Conservation (phyloP, 1,140 invertebrate genomes). For the Heterodera schachtii region DNA sequence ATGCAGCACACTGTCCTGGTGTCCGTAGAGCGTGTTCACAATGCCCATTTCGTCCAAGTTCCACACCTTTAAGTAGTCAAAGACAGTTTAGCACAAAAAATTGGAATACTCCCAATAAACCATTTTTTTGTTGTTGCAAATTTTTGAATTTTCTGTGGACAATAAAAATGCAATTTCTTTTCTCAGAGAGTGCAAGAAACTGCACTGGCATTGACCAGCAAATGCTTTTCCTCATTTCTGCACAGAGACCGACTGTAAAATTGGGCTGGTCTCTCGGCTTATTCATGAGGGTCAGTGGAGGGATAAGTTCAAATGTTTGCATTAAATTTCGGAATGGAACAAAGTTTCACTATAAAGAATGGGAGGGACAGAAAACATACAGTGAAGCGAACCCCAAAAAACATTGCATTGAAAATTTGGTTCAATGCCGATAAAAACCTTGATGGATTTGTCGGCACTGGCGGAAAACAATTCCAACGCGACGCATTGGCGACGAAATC, state of each 20-base stretch:
- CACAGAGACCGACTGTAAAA: neutral
- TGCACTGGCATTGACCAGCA: conserved; percentile 1
- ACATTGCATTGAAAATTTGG: no score
- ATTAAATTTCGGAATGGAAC: neutral
- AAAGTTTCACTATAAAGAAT: no score
- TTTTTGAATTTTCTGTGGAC: neutral
- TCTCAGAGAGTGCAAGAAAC: neutral
- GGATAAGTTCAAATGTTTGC: neutral
- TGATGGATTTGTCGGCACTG: conserved; percentile 46
- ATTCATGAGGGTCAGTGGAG: neutral
- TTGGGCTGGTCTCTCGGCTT: conserved; percentile 1
- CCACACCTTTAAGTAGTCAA: conserved; percentile 41
- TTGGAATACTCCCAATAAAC: neutral
- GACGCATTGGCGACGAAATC: conserved; percentile 31
- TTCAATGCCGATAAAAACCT: neutral
- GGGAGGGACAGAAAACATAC: no score
- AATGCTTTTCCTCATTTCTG: conserved; percentile 11
- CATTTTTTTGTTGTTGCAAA: neutral
- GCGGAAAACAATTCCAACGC: conserved; percentile 46
- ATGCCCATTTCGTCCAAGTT: conserved; percentile 53
- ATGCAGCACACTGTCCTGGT: conserved; percentile 42
- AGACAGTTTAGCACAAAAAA: conserved; percentile 5
- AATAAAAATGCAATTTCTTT: conserved; percentile 15
- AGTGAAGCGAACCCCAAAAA: no score
- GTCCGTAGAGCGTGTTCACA: conserved; percentile 45